Conservation (phyloP, 2,797 vertebrate genomes). For the Ceryle rudis region DNA sequence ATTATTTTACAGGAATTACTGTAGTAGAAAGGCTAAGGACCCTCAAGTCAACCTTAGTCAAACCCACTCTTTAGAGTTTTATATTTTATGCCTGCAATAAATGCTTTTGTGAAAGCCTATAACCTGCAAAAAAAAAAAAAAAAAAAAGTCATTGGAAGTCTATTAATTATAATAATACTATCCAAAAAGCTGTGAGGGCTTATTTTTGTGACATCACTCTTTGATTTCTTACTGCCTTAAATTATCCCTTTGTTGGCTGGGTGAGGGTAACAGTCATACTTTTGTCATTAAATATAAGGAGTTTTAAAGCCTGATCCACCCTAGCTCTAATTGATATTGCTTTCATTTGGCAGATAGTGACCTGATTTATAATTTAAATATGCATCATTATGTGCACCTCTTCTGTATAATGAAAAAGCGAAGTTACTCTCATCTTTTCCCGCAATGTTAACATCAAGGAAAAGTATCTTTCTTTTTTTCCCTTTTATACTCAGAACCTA, state of each 20-base stretch:
- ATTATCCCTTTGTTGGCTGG: slow-evolving; percentile 86
- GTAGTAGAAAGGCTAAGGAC: slow-evolving; percentile 81
- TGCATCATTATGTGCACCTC: slow-evolving; percentile 83
- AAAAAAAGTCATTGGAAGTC: slow-evolving; percentile 82
- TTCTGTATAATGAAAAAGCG: slow-evolving; percentile 82
- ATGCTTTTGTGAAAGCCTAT: slow-evolving; percentile 83
- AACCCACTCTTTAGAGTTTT: slow-evolving; percentile 81
- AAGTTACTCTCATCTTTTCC: slow-evolving; percentile 84
- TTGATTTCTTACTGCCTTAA: slow-evolving; percentile 87
- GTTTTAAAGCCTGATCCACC: slow-evolving; percentile 84
- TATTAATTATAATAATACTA: slow-evolving; percentile 87
- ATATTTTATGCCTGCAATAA: slow-evolving; percentile 86
- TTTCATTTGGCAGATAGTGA: slow-evolving; percentile 85
- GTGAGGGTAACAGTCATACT: slow-evolving; percentile 85
- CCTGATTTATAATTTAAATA: slow-evolving; percentile 90
- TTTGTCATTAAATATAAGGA: slow-evolving; percentile 89
- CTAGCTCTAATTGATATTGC: slow-evolving; percentile 86
- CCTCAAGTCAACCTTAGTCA: slow-evolving; percentile 84
- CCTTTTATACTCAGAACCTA: slow-evolving; percentile 81
- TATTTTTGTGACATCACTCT: slow-evolving; percentile 86
- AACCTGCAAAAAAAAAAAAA: slow-evolving; percentile 65
- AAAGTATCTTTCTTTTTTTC: slow-evolving; percentile 79
- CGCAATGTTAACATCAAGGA: slow-evolving; percentile 84
- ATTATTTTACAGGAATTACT: slow-evolving; percentile 86
- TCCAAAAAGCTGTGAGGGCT: slow-evolving; percentile 84